Evolutionary conservation across 2,888 invertebrate genomes (phyloP), one percentile per base, ranked within the genome.

Genomic region (Watsonalla cultraria): DNA sequence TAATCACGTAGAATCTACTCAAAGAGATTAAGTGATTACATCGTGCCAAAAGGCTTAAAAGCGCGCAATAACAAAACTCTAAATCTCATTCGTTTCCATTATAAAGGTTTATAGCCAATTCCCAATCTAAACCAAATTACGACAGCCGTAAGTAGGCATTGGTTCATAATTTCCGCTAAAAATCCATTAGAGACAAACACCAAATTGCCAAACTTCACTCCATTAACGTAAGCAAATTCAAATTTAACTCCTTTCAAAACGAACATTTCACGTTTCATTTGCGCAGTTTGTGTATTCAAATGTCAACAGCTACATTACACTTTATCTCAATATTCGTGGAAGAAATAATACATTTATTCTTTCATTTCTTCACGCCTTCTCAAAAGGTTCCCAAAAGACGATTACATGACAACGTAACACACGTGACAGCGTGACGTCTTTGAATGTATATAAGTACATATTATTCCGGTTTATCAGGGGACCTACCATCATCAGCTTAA

Each of bases 191-290:
- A 78, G 71, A 63, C 63, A 65, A 73, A 74, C 71, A 72, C 73
- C 71, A 76, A 80, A 80, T 81, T 80, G 73, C 74, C 60, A 78
- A 84, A 83, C 66, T 84, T 82, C 76, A 62, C 60, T 58, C 72
- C 76, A 74, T 81, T 74, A 73, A 73, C 73, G 65, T 66, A 56
- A 57, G 54, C 60, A 61, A 74, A 70, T 69, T 71, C 66, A 63
- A 67, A 59, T 66, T 74, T 65, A 61, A 67, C 62, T 60, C 62
- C 65, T 66, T 65, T 68, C 68, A 69, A 67, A 66, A 72, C 67
- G 69, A 72, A 70, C 24, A 24, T 72, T 64, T 65, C 65, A 68
- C 67, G 70, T 71, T 74, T 77, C 76, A 80, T 81, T 79, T 70
- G 37, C 37, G 37, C 15, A 49, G 37, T 49, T 42, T 37, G 24